Conservation (phyloP, 2,888 invertebrate species). For the Meghimatium bilineatum region DNA sequence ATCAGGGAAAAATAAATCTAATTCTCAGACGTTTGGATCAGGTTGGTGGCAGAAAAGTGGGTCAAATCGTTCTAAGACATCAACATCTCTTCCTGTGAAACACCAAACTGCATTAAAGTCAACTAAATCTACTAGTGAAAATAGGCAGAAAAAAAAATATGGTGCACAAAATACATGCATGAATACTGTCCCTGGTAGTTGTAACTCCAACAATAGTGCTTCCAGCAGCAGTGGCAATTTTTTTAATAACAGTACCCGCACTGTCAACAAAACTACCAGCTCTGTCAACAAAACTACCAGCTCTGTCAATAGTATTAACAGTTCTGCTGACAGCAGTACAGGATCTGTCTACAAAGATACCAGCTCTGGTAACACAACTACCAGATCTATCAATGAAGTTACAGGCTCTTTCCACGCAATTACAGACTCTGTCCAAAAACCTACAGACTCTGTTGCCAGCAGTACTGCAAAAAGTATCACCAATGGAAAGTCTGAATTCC, state of each 20-base stretch:
- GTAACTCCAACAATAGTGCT: not conserved
- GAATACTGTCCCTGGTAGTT: not conserved
- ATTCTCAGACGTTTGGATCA: not conserved
- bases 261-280: not conserved
- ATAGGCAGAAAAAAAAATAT: not conserved
- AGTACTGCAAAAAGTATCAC: not conserved
- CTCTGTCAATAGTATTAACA: not conserved
- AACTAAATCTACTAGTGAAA: not conserved
- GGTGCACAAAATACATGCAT: not conserved
- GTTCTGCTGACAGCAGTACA: not conserved
- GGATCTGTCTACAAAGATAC: not conserved
- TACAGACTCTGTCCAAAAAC: not conserved
- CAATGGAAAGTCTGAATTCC: not conserved
- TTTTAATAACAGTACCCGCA: not conserved
- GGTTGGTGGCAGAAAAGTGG: not conserved
- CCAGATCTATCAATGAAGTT: not conserved
- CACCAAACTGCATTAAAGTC: too few species aligned
- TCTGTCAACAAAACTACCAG: not conserved
- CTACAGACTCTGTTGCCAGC: not conserved
- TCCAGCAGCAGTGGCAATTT: not conserved
- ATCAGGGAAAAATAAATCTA: not conserved
- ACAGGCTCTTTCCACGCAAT: not conserved
- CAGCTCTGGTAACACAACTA: not conserved
- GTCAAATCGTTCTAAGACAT: not conserved
- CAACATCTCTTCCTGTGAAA: not conserved